These are phyloP conservation scores for Hipposideros larvatus DNA, from an alignment of 2,797 vertebrate genomes.

Conservation along the genomic window DNA sequence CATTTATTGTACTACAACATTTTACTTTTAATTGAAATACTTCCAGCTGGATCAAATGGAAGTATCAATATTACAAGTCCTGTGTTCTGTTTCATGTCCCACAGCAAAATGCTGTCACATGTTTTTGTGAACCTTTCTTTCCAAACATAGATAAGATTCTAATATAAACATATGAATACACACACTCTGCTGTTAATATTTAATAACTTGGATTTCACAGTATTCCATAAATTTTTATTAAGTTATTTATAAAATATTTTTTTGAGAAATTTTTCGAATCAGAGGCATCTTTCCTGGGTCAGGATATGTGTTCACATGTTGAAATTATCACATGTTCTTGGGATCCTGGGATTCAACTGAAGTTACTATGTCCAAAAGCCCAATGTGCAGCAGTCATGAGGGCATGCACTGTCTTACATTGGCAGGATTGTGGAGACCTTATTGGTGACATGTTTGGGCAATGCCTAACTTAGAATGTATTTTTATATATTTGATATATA, in stretches of 20 bases:
- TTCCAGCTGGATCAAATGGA: background rate
- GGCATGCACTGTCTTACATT: background rate
- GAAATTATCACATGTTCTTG: background rate
- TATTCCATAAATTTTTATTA: background rate
- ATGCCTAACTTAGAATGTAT: background rate
- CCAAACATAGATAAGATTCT: background rate
- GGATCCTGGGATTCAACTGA: background rate
- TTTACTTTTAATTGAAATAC: slow-evolving; percentile 25
- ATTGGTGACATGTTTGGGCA: background rate
- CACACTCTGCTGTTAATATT: background rate
- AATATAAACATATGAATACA: background rate
- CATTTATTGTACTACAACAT: background rate
- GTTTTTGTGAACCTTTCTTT: background rate
- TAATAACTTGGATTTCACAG: background rate
- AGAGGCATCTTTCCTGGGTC: background rate
- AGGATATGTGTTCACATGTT: background rate
- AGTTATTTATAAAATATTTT: background rate
- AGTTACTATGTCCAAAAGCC: background rate
- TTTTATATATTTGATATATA: background rate
- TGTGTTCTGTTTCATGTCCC: background rate
- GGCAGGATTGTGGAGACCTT: background rate
- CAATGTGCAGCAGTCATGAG: background rate
- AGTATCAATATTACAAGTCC: background rate
- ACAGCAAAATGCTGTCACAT: background rate
- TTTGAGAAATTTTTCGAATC: background rate